Conservation (phyloP, 1,140 invertebrate genomes). For the Drosophila seguyi region DNA sequence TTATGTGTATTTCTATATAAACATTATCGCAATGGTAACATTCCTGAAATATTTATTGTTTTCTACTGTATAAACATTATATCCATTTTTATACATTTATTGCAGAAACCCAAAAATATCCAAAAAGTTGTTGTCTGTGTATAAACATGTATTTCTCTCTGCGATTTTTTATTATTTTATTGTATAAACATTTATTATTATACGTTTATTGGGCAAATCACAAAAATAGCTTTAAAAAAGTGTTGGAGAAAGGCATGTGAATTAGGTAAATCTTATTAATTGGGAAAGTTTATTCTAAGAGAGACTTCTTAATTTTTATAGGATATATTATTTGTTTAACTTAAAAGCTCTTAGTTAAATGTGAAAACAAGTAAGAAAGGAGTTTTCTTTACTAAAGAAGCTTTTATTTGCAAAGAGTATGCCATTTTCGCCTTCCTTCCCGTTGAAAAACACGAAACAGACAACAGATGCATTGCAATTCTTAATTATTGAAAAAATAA, state of each 20-base stretch:
- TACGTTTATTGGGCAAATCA: conserved; percentile 10
- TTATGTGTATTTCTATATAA: conserved; percentile 12
- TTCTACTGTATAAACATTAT: conserved; percentile 13
- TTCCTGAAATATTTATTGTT: conserved; percentile 15
- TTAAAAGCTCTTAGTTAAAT: neutral
- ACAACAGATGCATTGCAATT: conserved; percentile 58
- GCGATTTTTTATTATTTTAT: conserved; percentile 24
- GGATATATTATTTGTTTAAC: neutral
- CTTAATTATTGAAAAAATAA: conserved; percentile 65
- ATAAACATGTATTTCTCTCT: conserved; percentile 13
- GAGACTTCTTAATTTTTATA: neutral
- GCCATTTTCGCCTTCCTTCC: conserved; percentile 4
- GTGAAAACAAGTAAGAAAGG: neutral
- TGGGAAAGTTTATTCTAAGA: neutral
- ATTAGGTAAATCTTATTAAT: neutral
- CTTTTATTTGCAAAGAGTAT: conserved; percentile 14
- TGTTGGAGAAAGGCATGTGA: conserved; percentile 5
- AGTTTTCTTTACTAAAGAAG: neutral
- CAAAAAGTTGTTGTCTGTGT: neutral
- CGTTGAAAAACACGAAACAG: conserved; percentile 15
- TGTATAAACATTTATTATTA: conserved; percentile 27
- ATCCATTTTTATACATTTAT: conserved; percentile 24
- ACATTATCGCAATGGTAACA: neutral
- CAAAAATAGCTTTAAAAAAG: neutral
- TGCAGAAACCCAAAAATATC: conserved; percentile 16